A percentile compares a stretch with the other conserved stretches of the same genome.
Conservation (phyloP, 1,140 invertebrate genomes). For the Aphis craccivora region DNA sequence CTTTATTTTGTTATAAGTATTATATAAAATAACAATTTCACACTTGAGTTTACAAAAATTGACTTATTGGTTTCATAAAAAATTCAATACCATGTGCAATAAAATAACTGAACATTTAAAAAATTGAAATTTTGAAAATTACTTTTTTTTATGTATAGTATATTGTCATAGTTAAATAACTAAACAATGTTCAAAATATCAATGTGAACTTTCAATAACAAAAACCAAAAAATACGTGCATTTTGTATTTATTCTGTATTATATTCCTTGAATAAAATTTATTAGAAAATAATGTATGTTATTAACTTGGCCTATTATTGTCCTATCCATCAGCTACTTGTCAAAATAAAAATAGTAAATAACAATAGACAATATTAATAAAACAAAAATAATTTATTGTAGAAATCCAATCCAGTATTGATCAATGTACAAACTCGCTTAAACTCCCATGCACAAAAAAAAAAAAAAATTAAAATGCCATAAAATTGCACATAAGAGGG, state of each 20-base stretch:
- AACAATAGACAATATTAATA: background rate
- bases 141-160: background rate
- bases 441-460: slow-evolving; percentile 33
- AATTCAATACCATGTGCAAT: background rate
- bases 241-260: background rate
- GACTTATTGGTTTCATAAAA: background rate
- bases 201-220: background rate
- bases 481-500: slow-evolving; percentile 30
- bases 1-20: background rate
- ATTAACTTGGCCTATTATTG: background rate
- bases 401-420: background rate
- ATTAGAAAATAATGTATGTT: background rate
- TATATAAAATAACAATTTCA: background rate
- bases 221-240: background rate
- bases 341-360: background rate
- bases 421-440: slow-evolving; percentile 43
- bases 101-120: background rate
- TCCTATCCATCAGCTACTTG: background rate
- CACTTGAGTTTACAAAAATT: background rate
- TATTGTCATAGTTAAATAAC: background rate
- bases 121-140: background rate
- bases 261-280: background rate
- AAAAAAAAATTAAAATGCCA: slow-evolving; percentile 20
- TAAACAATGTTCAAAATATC: background rate
- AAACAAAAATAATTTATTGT: background rate